These are phyloP conservation scores for Caenorhabditis tropicalis DNA, from an alignment of 1,140 invertebrate genomes.

Conservation along the genomic window DNA sequence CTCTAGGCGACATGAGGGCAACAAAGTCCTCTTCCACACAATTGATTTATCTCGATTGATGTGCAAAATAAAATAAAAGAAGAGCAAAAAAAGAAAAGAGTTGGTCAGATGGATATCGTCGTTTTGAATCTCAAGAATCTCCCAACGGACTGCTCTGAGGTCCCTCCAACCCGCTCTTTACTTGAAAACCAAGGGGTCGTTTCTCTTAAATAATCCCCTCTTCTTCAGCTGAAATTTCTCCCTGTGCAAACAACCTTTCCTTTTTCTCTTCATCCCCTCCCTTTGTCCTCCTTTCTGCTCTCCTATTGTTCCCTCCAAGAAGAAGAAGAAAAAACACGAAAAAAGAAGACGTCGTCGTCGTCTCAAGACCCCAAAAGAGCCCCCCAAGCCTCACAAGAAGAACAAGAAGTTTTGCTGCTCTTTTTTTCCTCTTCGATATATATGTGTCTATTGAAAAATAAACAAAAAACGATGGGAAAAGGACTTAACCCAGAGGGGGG, in stretches of 20 bases:
- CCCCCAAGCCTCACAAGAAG: neutral
- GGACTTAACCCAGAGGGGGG: too few species aligned
- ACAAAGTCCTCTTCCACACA: neutral
- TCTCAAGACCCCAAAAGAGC: neutral
- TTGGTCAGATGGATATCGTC: conserved; percentile 30
- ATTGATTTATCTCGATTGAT: conserved; percentile 41
- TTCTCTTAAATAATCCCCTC: neutral
- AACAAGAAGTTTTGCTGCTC: conserved; percentile 16
- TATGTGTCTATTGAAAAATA: neutral
- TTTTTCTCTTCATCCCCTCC: neutral
- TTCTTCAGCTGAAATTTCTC: neutral
- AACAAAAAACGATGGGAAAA: conserved; percentile 1
- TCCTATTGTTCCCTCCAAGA: neutral
- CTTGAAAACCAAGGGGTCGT: neutral
- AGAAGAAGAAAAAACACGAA: neutral
- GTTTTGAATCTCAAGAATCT: neutral
- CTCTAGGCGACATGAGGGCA: neutral
- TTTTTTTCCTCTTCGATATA: neutral
- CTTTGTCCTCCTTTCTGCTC: neutral
- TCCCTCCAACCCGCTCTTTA: too few species aligned
- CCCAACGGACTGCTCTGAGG: too few species aligned
- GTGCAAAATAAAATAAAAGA: conserved; percentile 3
- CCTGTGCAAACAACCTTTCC: neutral
- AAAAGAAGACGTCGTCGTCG: neutral
- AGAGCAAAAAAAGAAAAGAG: neutral